phyloP scores from a whole-genome alignment of 2,888 invertebrate genomes.

The Drosophila neotestacea region DNA sequence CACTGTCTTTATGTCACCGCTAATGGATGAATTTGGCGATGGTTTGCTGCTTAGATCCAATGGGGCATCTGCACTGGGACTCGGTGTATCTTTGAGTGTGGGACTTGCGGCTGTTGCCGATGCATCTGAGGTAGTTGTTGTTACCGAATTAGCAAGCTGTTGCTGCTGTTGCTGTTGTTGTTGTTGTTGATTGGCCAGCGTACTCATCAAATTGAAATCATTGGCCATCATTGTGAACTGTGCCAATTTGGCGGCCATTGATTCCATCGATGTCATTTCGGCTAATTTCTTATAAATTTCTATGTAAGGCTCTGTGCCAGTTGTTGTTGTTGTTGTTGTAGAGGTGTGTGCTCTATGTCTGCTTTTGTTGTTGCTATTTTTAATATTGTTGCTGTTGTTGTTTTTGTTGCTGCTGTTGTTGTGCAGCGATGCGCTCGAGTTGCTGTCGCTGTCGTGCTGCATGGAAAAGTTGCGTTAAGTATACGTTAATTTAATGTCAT shows the following conservation, averaged over 20 bases:
- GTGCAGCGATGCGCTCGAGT: constrained; percentile 86
- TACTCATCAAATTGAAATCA: constrained; percentile 67
- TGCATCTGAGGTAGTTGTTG: constrained; percentile 85
- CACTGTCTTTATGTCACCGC: constrained; percentile 88
- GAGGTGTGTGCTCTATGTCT: constrained; percentile 44
- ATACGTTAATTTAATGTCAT: constrained; percentile 42
- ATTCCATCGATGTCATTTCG: constrained; percentile 88
- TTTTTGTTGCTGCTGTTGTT: constrained; percentile 42
- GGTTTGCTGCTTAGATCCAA: constrained; percentile 94
- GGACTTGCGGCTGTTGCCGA: constrained; percentile 84
- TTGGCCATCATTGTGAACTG: constrained; percentile 58
- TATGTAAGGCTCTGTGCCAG: constrained; percentile 30
- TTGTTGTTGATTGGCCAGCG: constrained; percentile 68
- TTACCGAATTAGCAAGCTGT: constrained; percentile 76
- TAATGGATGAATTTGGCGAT: constrained; percentile 86
- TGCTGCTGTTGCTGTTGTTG: constrained; percentile 49
- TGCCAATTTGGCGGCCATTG: constrained; percentile 89
- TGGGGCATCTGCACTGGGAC: constrained; percentile 87
- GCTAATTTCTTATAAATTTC: constrained; percentile 79
- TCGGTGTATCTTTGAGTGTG: constrained; percentile 86
- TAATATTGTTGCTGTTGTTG: constrained; percentile 30
- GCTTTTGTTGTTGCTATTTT: constrained; percentile 27
- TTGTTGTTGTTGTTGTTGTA: constrained; percentile 43
- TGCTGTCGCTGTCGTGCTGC: constrained; percentile 88
- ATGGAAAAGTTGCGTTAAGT: constrained; percentile 41